Conservation (phyloP, 92 coral and sea anemone genomes). For the Meandrina meandrites region DNA sequence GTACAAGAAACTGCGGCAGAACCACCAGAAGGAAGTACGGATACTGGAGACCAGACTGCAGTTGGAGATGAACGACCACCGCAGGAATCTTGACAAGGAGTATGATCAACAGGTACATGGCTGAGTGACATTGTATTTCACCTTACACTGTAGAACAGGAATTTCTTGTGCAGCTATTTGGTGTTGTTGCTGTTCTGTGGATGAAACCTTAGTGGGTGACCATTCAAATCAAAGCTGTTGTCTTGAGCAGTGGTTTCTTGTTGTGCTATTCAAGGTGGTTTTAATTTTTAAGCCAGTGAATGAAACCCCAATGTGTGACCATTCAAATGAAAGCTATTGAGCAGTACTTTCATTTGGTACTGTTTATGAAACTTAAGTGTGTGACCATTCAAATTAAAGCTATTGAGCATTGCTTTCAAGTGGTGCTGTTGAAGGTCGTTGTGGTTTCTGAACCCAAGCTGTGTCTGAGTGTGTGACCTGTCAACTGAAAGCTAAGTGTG, state of each 20-base stretch:
- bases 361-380: background rate
- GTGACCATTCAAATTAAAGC: background rate
- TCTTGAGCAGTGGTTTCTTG: too few species aligned
- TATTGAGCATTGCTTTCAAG: background rate
- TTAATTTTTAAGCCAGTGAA: background rate
- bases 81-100: constrained; percentile 86
- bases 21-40: constrained; percentile 86
- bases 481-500: background rate
- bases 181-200: background rate
- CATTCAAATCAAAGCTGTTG: too few species aligned
- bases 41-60: constrained; percentile 82
- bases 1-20: constrained; percentile 94
- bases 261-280: background rate
- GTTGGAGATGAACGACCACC: constrained; percentile 96
- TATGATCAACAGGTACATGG: constrained; percentile 82
- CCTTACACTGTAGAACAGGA: background rate
- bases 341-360: too few species aligned
- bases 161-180: background rate
- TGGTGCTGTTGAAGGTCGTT: too few species aligned
- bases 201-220: too few species aligned
- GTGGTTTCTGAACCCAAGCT: too few species aligned
- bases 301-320: background rate
- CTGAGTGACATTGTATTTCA: too few species aligned
- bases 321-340: background rate
- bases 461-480: too few species aligned